These are phyloP conservation scores for Gobio gobio DNA, from an alignment of 2,113 vertebrate genomes.

Conservation along the genomic window DNA sequence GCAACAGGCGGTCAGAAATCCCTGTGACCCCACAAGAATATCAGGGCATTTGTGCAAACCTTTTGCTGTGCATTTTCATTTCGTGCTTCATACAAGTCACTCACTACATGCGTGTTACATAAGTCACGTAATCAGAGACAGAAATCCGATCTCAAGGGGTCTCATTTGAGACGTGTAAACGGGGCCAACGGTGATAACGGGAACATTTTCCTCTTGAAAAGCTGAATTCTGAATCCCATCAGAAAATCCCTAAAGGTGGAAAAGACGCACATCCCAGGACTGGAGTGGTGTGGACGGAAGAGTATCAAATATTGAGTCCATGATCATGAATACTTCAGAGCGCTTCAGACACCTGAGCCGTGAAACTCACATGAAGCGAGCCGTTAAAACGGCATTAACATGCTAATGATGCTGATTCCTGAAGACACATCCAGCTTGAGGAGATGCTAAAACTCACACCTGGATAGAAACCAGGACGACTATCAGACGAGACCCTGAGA, in stretches of 20 bases:
- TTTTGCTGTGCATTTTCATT: background rate
- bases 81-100: background rate
- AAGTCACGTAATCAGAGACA: background rate
- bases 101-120: too few relatives aligned
- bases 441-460: background rate
- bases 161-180: background rate
- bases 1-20: too few relatives aligned
- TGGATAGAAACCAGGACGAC: background rate
- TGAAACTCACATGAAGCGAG: background rate
- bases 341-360: conserved; percentile 20
- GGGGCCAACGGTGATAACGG: background rate
- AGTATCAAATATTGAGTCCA: conserved; percentile 33
- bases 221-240: background rate
- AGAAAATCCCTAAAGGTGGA: background rate
- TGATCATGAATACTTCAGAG: conserved; percentile 42
- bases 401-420: background rate
- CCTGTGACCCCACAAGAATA: too few relatives aligned
- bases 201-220: background rate
- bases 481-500: background rate
- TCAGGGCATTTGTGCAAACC: background rate
- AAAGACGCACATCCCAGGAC: background rate
- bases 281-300: background rate
- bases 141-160: background rate
- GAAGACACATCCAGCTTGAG: background rate
- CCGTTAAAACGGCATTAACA: background rate